phyloP scores from a whole-genome alignment of 2,888 invertebrate species.

The Leptinotarsa juncta region DNA sequence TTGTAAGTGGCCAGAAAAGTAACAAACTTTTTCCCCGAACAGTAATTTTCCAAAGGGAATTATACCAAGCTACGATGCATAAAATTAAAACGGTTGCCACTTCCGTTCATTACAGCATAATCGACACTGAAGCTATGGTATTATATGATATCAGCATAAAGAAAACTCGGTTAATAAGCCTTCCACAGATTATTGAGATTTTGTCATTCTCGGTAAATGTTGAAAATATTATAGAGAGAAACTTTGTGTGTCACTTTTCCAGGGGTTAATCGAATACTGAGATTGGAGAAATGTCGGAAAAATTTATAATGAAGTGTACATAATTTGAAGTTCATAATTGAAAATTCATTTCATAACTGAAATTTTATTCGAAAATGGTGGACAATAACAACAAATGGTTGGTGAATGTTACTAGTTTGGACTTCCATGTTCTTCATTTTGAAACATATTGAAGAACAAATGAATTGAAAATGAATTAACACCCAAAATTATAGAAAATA shows the following conservation, averaged over 20 bases:
- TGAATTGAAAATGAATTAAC: too few relatives aligned
- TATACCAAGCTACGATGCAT: background rate
- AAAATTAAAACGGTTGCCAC: background rate
- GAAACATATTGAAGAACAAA: too few relatives aligned
- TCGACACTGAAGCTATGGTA: background rate
- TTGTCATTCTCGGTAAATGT: background rate
- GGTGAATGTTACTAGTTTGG: too few relatives aligned
- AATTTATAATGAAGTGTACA: background rate
- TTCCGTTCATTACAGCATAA: background rate
- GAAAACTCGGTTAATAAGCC: background rate
- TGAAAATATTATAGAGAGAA: background rate
- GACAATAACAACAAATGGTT: too few relatives aligned
- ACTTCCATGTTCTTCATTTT: too few relatives aligned
- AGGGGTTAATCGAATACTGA: background rate
- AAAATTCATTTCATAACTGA: background rate
- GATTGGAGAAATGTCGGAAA: background rate
- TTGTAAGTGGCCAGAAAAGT: background rate
- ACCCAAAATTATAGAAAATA: too few relatives aligned
- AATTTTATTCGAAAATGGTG: background rate
- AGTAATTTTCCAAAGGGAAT: slow-evolving; percentile 17
- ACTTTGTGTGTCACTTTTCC: background rate
- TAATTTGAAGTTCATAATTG: background rate
- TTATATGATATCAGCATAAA: background rate
- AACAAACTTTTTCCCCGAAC: background rate
- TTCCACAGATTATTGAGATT: background rate